Evolutionary conservation across 1,140 invertebrate genomes (phyloP), one percentile per base, ranked within the genome.

Genomic region (Trichonephila clavata): DNA sequence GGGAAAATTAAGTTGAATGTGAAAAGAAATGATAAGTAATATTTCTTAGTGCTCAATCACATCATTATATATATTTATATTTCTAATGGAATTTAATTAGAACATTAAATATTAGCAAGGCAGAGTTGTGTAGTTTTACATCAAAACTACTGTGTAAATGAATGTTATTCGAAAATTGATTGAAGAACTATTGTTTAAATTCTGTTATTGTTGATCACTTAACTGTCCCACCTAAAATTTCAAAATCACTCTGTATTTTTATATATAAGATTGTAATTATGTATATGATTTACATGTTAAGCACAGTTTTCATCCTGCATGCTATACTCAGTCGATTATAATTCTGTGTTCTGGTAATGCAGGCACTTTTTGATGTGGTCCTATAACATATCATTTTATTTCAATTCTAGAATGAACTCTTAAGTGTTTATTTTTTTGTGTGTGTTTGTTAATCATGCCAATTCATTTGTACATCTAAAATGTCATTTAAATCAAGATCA

Each of bases 331-430:
- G n/a, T 21, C 16, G 13, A 61, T 50, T 50, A 7, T 10, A 50
- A 50, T 50, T 50, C 60, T 68, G 65, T 68, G 65, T 24, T 68
- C 65, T 77, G 16, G 71, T 77, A 77, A 18, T 77, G 32, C 71
- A 77, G 71, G 32, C 18, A 39, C 16, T 13, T 77, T 77, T 77
- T 77, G 27, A 68, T 39, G 71, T 39, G 18, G 27, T 77, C 32
- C 27, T 77, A 77, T 18, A 77, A 77, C 71, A 77, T 77, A 77
- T 77, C 71, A 77, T 77, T 77, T 77, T 77, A 32, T 77, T 77
- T 77, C 27, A 77, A 77, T 77, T 20, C 13, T 63, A 63, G 61
- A 50, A 50, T 50, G 0, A 7, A 24, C n/a, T 68, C 65, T 24
- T 13, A 24, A 24, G 21, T 24, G 27, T 77, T 77, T 77, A 18